Percentiles rank a stretch among this genome's conserved stretches.
Evolutionary conservation across 2,888 invertebrate genomes (phyloP).

Genomic region (Dysmachus trigonus): DNA sequence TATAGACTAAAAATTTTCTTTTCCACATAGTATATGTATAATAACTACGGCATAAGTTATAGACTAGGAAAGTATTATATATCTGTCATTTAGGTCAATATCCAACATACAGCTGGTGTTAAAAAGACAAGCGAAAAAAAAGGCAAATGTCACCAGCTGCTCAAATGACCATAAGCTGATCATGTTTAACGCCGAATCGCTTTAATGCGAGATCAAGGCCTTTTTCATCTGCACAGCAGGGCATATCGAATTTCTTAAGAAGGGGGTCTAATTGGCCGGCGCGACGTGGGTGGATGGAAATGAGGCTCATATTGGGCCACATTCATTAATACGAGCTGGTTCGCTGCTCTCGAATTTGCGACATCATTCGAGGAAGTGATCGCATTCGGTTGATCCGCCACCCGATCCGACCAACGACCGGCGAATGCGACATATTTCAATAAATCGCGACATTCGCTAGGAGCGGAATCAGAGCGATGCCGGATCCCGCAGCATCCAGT

Average conservation of each 20-base stretch:
- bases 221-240: background rate
- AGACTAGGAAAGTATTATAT: too few species aligned
- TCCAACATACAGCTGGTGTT: background rate
- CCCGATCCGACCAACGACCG: background rate
- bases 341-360: background rate
- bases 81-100: too few species aligned
- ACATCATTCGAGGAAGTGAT: background rate
- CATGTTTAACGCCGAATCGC: background rate
- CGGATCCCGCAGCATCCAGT: background rate
- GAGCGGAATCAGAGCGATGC: background rate
- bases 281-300: background rate
- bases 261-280: conserved; percentile 13
- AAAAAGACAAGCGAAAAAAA: background rate
- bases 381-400: background rate
- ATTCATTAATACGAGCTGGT: conserved; percentile 9
- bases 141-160: background rate
- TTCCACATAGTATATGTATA: too few species aligned
- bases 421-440: background rate
- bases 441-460: background rate
- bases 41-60: too few species aligned
- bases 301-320: conserved; percentile 1
- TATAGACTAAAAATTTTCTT: too few species aligned
- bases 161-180: background rate
- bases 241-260: conserved; percentile 35
- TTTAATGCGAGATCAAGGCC: conserved; percentile 12